Conservation (phyloP, 1,140 invertebrate species). For the Pomacea maculata region DNA sequence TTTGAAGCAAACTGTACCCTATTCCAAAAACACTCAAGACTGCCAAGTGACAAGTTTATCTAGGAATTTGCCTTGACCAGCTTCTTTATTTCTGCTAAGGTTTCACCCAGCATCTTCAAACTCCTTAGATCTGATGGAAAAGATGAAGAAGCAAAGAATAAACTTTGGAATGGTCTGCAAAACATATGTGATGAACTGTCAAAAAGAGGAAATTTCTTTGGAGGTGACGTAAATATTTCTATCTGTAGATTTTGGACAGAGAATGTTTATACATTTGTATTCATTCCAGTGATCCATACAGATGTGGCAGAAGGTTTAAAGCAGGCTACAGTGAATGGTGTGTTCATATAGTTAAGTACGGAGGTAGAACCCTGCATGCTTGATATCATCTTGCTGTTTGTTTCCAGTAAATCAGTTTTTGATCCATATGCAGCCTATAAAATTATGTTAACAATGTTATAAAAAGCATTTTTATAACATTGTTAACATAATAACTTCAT, state of each 20-base stretch:
- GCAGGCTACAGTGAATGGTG: neutral
- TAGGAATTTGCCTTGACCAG: neutral
- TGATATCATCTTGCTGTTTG: too few relatives aligned
- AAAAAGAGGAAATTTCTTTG: conserved; percentile 13
- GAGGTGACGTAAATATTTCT: neutral
- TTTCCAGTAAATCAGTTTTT: too few relatives aligned
- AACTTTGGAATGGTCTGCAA: neutral
- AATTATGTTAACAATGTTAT: too few relatives aligned
- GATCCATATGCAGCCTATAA: too few relatives aligned
- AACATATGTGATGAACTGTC: neutral
- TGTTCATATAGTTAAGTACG: neutral
- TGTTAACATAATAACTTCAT: too few relatives aligned
- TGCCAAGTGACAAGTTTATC: neutral
- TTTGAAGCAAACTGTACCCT: neutral
- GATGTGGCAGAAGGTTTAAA: neutral
- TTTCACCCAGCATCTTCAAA: neutral
- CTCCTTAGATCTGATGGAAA: conserved; percentile 4
- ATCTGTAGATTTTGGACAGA: neutral
- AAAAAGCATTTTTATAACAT: too few relatives aligned
- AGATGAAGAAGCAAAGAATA: neutral
- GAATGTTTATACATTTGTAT: neutral
- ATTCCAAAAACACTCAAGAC: too few relatives aligned
- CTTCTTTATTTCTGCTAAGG: neutral
- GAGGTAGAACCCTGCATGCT: too few relatives aligned
- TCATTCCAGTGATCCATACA: neutral